A percentile compares a stretch with the other conserved stretches of the same genome.
Evolutionary conservation across 2,888 invertebrate species (phyloP).

Genomic region (Limnephilus lunatus): DNA sequence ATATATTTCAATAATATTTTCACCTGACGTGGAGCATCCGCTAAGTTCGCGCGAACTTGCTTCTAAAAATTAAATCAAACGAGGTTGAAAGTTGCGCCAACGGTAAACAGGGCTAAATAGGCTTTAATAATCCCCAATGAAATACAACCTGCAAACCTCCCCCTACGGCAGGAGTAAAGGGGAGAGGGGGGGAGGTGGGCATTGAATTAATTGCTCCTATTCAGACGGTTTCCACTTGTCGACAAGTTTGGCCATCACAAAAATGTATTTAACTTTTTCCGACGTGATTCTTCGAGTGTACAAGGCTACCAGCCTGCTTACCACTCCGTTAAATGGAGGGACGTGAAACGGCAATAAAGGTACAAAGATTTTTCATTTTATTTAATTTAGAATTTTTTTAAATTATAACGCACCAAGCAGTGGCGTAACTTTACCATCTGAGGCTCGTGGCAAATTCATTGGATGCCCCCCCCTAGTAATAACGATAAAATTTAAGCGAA

Average conservation of each 20-base stretch:
- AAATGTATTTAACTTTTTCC: not conserved
- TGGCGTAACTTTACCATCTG: too few relatives aligned
- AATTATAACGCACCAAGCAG: too few relatives aligned
- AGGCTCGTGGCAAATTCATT: too few relatives aligned
- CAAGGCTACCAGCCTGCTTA: not conserved
- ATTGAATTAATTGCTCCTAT: conserved; percentile 20
- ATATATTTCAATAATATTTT: too few relatives aligned
- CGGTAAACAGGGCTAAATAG: conserved; percentile 6
- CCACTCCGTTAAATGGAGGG: not conserved
- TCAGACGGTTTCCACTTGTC: not conserved
- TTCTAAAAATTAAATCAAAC: conserved; percentile 32
- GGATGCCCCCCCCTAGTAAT: too few relatives aligned
- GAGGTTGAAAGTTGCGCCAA: conserved; percentile 22
- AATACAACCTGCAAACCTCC: not conserved
- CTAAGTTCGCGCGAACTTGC: not conserved
- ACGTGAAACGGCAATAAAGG: not conserved
- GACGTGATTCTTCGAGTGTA: not conserved
- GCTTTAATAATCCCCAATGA: conserved; percentile 8
- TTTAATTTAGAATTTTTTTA: too few relatives aligned
- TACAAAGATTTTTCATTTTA: not conserved
- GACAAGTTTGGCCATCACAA: not conserved
- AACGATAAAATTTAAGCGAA: too few relatives aligned
- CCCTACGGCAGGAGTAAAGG: not conserved
- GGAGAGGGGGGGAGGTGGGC: not conserved
- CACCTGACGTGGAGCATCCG: not conserved